Base-by-base conservation (phyloP, 1,140 invertebrate species). In the Penaeus chinensis region DNA sequence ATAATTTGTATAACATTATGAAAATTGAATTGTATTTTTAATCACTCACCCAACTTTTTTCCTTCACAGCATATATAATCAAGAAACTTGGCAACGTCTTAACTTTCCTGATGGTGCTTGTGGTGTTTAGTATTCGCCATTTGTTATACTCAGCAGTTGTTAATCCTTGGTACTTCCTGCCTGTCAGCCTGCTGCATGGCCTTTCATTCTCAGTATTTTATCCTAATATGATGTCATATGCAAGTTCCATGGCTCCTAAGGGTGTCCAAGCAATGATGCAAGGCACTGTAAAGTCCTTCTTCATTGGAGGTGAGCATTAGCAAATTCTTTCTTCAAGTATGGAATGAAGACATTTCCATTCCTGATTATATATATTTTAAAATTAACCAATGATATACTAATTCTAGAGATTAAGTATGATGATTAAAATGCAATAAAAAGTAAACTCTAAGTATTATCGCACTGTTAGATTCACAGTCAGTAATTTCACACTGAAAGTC, bases 201-300 rank as follows among this genome's bases (percentile, higher is more conserved):
- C 92, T 97, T 13, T 97, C 97, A 0, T 96, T 96, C 91, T 97
- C 97, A 19, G 93, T 98, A 85, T 96, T 96, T 91, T 98, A 97
- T 93, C 94, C 96, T 0, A 91, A 96, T 18, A 97, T 98, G 95
- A 95, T 96, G 16, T 96, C 96, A 0, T 98, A 97, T 92, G 96
- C 96, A 2, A 96, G 95, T 91, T 94, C 95, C 90, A 94, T 97
- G 5, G 95, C 96, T 11, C 96, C 96, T 24, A 93, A 95, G 2
- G 97, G 97, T 19, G 96, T 81, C 47, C 80, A 76, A 54, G 86
- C 86, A 16, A 87, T 74, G 20, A 54, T 87, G n/a, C 86, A 87
- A 42, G 71, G 86, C 20, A 87, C 82, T 18, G 80, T 87, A 66
- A 87, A 82, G 71, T 74, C 86, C 22, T 27, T 62, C 69, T 83